Evolutionary conservation across 2,113 vertebrate genomes (phyloP).

Genomic region (Pelobates fuscus): DNA sequence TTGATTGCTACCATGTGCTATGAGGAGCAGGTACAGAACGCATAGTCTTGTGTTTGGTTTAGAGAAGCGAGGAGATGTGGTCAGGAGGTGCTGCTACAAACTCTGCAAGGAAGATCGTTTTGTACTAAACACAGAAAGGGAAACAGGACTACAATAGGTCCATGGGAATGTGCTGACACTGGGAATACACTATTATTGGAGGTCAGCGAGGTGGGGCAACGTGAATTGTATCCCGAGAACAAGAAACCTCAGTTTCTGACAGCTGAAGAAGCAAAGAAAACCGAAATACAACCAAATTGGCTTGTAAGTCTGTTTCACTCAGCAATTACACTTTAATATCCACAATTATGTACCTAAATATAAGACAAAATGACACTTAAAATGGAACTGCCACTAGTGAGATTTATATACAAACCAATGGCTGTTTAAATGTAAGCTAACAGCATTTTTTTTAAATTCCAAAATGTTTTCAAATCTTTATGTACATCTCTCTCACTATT

Average conservation of each 20-base stretch:
- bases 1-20: background rate
- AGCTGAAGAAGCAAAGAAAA: background rate
- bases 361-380: too few relatives aligned
- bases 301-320: too few relatives aligned
- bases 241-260: constrained; percentile 1
- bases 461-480: too few relatives aligned
- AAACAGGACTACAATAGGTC: constrained; percentile 31
- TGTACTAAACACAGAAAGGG: constrained; percentile 12
- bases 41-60: constrained; percentile 35
- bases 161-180: constrained; percentile 46
- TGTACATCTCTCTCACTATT: too few relatives aligned
- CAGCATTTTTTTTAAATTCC: too few relatives aligned
- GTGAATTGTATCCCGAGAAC: background rate
- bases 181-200: background rate
- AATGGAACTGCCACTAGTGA: too few relatives aligned
- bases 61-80: constrained; percentile 12
- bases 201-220: background rate
- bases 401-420: too few relatives aligned
- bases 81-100: constrained; percentile 18
- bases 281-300: background rate
- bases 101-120: background rate
- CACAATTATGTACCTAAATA: too few relatives aligned
- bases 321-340: too few relatives aligned
- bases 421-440: too few relatives aligned
- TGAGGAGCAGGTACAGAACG: constrained; percentile 17